Evolutionary conservation across 2,888 invertebrate genomes (phyloP), one percentile per base, ranked within the genome.

Genomic region (Plagiodera versicolora): DNA sequence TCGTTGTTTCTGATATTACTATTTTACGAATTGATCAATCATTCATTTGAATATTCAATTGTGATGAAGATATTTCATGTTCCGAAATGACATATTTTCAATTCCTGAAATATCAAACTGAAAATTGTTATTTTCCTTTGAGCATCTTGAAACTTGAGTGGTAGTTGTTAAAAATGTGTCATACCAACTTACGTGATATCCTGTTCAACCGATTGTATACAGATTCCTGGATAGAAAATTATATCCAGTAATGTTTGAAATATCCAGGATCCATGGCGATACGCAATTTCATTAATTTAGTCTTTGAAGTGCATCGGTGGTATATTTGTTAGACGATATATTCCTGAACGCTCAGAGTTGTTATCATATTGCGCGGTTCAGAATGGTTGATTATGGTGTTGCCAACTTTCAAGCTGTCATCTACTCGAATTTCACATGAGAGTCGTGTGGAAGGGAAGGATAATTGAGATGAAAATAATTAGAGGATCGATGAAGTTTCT

Each of bases 271-370:
- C 74, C 72, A 75, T 74, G 56, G 71, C 70, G 69, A 70, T 71
- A 72, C 72, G 72, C 72, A 71, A 74, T 75, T 74, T 71, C 68
- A 71, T 72, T 74, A 73, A 74, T 73, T 70, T 69, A 72, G 66
- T 74, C 74, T 72, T 69, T 68, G 69, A 71, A 72, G 68, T 69
- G 69, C 65, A 67, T 67, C 32, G 69, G 64, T 70, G 70, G 72
- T 72, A 71, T 67, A 70, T 72, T 72, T 66, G 69, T 63, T 66
- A 63, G 67, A 64, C 70, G 70, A 69, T 66, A 70, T 69, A 69
- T 67, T 60, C 67, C 64, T 64, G 62, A 68, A 65, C 61, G 58
- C 64, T 52, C 51, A 45, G 35, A 52, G 61, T 56, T 20, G 54
- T 58, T 62, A 35, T 58, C 48, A 20, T 44, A 39, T 60, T 18